Evolutionary conservation across 1,140 invertebrate genomes (phyloP).

Genomic region (Neodiprion fabricii): DNA sequence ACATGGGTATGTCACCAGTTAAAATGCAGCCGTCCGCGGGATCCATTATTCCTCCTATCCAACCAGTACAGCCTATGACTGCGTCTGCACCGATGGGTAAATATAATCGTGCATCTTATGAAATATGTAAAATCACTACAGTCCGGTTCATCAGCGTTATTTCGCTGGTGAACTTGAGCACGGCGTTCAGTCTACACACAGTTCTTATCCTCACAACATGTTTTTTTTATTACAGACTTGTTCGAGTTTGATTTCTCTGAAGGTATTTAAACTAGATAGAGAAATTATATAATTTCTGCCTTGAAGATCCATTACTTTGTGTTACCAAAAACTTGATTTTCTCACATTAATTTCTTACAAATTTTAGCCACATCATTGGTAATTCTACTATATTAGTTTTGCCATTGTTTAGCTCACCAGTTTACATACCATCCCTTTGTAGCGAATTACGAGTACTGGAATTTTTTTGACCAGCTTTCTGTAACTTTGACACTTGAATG

Average conservation of each 20-base stretch:
- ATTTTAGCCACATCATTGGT: too few relatives aligned
- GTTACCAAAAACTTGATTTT: too few relatives aligned
- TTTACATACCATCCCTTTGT: too few relatives aligned
- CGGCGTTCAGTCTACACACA: background rate
- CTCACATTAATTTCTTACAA: too few relatives aligned
- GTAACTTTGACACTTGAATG: too few relatives aligned
- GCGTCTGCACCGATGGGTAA: slow-evolving; percentile 47
- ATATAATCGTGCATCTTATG: slow-evolving; percentile 9
- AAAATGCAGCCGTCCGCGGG: slow-evolving; percentile 27
- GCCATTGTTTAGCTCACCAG: too few relatives aligned
- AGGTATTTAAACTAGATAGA: slow-evolving; percentile 36
- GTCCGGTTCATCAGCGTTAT: too few relatives aligned
- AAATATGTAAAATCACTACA: slow-evolving; percentile 15
- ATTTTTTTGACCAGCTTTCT: too few relatives aligned
- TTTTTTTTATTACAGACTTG: slow-evolving; percentile 50
- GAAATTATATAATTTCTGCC: background rate
- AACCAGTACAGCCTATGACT: slow-evolving; percentile 40
- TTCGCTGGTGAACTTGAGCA: background rate
- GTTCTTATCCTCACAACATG: slow-evolving; percentile 28
- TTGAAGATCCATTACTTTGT: too few relatives aligned
- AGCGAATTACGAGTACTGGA: too few relatives aligned
- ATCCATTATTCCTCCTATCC: slow-evolving; percentile 38
- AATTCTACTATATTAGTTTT: too few relatives aligned
- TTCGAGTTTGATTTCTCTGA: slow-evolving; percentile 50
- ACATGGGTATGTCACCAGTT: slow-evolving; percentile 6